A percentile compares a stretch with the other conserved stretches of the same genome.
Evolutionary conservation across 1,140 invertebrate genomes (phyloP).

Genomic region (Bathynomus jamesi): DNA sequence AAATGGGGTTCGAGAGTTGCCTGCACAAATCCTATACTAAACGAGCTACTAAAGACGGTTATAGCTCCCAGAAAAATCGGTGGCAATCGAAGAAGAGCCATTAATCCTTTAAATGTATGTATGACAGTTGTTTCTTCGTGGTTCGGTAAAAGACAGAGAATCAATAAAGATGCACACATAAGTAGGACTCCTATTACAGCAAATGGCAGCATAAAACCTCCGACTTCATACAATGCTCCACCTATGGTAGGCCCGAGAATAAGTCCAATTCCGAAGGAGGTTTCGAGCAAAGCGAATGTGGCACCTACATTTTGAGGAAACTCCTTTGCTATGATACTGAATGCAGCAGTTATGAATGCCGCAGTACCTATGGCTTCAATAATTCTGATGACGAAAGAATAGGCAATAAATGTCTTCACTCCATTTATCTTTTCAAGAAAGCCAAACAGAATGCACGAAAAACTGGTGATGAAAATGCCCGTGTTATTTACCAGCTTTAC

Average conservation of each 20-base stretch:
- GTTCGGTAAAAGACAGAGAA: not conserved
- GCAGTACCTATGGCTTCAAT: slow-evolving; percentile 87
- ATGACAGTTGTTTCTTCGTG: not conserved
- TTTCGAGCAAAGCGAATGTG: slow-evolving; percentile 80
- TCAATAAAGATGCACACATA: not conserved
- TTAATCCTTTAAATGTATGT: slow-evolving; percentile 11
- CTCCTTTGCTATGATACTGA: slow-evolving; percentile 64
- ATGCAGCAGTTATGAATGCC: slow-evolving; percentile 81
- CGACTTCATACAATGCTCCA: slow-evolving; percentile 65
- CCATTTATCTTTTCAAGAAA: slow-evolving; percentile 69
- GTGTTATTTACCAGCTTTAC: slow-evolving; percentile 76
- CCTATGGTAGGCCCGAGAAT: slow-evolving; percentile 79
- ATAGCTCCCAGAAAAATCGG: slow-evolving; percentile 51
- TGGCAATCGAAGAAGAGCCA: slow-evolving; percentile 41
- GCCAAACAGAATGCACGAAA: slow-evolving; percentile 47
- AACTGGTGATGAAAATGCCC: slow-evolving; percentile 73
- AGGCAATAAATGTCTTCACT: slow-evolving; percentile 68
- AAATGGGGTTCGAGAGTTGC: slow-evolving; percentile 75
- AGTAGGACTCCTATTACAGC: slow-evolving; percentile 67
- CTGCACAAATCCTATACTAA: slow-evolving; percentile 71
- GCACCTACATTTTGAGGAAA: slow-evolving; percentile 83
- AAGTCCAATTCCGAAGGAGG: slow-evolving; percentile 80
- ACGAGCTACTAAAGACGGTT: slow-evolving; percentile 63
- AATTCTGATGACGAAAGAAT: slow-evolving; percentile 76
- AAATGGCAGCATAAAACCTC: slow-evolving; percentile 81